Base-by-base conservation (phyloP, 2,888 invertebrate species). In the Diloba caeruleocephala region DNA sequence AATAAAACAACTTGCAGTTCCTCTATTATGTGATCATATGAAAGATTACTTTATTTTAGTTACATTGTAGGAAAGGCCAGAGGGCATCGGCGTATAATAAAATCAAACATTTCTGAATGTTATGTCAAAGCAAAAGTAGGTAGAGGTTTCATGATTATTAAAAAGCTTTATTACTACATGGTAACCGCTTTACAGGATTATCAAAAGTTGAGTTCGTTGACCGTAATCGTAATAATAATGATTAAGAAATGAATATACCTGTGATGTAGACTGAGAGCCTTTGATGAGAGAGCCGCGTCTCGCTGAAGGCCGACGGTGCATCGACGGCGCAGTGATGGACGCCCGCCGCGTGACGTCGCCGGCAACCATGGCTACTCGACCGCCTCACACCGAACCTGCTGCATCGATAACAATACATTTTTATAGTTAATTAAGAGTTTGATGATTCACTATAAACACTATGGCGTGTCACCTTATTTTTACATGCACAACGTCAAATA, bases 281-380 rank as follows among this genome's bases (percentile, higher is more conserved):
- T 94, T 94, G 67, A 95, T 94, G 51, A 94, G 88, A 23, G 95
- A 94, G 50, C 95, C 95, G 49, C 95, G 92, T 8, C 94, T 81
- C 31, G 94, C 90, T 0, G 95, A 95, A 26, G 93, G 91, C 63
- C 94, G 93, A 64, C 94, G 93, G 70, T 93, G 92, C 92, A 91
- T 93, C 31, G 92, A 92, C 63, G 87, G 94, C 82, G 88, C 94
- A 41, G 88, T 94, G 79, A 92, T 89, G 55, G 94, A 94, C 51
- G 94, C 93, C 37, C 94, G 90, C 55, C 94, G 87, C 37, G 93
- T 93, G 53, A 93, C 93, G 80, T 93, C 94, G 49, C 93, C 93
- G 34, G 93, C 93, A 51, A 85, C 90, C 94, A 94, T 94, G 46
- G 53, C 48, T 71, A 56, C 56, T 39, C 28, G 36, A 41, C 57